Base-by-base conservation (phyloP, 2,113 vertebrate genomes). In the Salvator merianae region DNA sequence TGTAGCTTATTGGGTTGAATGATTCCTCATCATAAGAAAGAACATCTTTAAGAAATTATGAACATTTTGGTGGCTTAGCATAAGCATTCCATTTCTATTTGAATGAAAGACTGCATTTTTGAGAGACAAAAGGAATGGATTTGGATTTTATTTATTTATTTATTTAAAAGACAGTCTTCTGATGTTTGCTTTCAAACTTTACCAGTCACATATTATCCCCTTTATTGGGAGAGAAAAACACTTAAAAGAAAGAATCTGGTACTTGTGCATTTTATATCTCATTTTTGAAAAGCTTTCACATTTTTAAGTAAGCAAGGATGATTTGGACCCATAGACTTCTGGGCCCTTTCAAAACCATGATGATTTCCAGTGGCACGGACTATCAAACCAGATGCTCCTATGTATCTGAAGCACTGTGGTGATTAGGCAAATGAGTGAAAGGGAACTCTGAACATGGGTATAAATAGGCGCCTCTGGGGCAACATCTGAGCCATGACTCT, bases 1-100 rank as follows among this genome's bases (percentile, higher is more conserved):
- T 75, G 36, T 92, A 94, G 90, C 89, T 95, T 95, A 91, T 90
- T 95, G 85, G 88, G 81, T 93, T 91, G 94, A 88, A 94, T 92
- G 91, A 92, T 89, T 91, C 91, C 85, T 88, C 87, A 85, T 94
- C 88, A 79, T 62, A 91, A 59, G 85, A 93, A 92, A 82, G 90
- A 94, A 95, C 93, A 95, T 96, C 94, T 94, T 96, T 96, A 94
- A 95, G 88, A 93, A 95, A 95, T 95, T 95, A 96, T 70, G 85
- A 85, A 83, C 85, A 88, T 91, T 92, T 71, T 88, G 86, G 88
- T 86, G 86, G 92, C 90, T 95, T 91, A 92, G 75, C 83, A 77
- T 69, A 82, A 91, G 82, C 91, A 94, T 95, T 95, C 94, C 88
- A 86, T 94, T 89, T 95, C 73, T 91, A 93, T 93, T 93, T 91